Percentiles rank a stretch among this genome's conserved stretches.
phyloP scores from a whole-genome alignment of 30 jellyfish, hydroid and myxozoan genomes.

The Hydra vulgaris region DNA sequence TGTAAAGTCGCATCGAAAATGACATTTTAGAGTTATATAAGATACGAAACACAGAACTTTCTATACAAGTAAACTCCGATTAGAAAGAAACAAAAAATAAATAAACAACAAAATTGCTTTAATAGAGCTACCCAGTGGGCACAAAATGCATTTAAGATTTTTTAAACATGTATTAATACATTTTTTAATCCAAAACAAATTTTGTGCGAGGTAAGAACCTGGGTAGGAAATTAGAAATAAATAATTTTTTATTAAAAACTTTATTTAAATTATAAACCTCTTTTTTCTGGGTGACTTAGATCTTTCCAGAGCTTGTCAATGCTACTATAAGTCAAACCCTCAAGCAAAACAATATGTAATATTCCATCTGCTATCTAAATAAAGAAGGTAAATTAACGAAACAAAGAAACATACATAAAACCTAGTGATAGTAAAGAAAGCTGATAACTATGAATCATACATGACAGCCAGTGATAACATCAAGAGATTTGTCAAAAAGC shows the following conservation, averaged over 20 bases:
- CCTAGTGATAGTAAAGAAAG: background rate
- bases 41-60: slow-evolving; percentile 4
- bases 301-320: slow-evolving; percentile 47
- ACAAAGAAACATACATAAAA: too few relatives aligned
- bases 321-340: slow-evolving; percentile 53
- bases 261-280: slow-evolving; percentile 11
- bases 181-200: too few relatives aligned
- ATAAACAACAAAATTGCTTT: too few relatives aligned
- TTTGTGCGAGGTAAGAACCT: background rate
- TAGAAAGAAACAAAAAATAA: too few relatives aligned
- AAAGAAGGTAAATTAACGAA: background rate
- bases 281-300: slow-evolving; percentile 22
- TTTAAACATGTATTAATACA: too few relatives aligned
- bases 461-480: slow-evolving; percentile 84
- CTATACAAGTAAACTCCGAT: slow-evolving; percentile 7
- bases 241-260: background rate
- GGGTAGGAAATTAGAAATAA: background rate
- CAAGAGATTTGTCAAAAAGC: slow-evolving; percentile 35
- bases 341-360: slow-evolving; percentile 65
- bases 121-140: too few relatives aligned
- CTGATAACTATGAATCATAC: slow-evolving; percentile 7
- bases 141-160: too few relatives aligned
- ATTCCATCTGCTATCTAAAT: slow-evolving; percentile 71
- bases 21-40: slow-evolving; percentile 60
- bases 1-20: slow-evolving; percentile 61